Evolutionary conservation across 2,797 vertebrate species (phyloP), one percentile per base, ranked within the genome.

Genomic region (Mycteria americana): DNA sequence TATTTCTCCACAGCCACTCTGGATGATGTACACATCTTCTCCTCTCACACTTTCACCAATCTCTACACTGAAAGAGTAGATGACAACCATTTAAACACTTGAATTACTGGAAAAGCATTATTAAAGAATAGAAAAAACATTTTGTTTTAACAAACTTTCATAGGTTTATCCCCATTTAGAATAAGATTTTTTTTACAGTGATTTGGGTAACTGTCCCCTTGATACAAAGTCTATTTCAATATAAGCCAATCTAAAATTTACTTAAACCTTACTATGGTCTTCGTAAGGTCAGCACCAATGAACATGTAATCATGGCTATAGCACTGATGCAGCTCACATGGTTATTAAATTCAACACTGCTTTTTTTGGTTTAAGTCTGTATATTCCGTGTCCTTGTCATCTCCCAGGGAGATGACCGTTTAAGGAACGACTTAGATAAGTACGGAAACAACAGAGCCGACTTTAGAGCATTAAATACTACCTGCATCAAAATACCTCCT

Each of bases 11-110:
- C 99, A 99, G 83, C 99, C 99, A 51, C 99, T 99, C 98, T 99
- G 99, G 84, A 99, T 98, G 92, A 99, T 99, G 84, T 99, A 99
- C 4, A 99, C 99, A 88, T 99, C 99, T 97, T 99, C 99, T 14
- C 99, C 99, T 50, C 99, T 98, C 62, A 99, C 99, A 33, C 99
- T 99, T 89, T 99, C 99, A 7, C 99, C 99, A n/a, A 99, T 99
- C 92, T 99, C 99, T 93, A 99, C 99, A 4, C 99, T 99, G 97
- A 54, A 96, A 97, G 51, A 95, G 67, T 33, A 95, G 79, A n/a
- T 85, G 35, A 94, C 9, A 6, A 45, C 33, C 0, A 85, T 51
- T 95, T 86, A 77, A 93, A 82, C 14, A 64, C 15, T 35, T 46
- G 19, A 67, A 69, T 73, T 78, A 81, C 57, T 76, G 23, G 23